phyloP scores from a whole-genome alignment of 1,140 invertebrate species.

The Palaemon carinicauda region DNA sequence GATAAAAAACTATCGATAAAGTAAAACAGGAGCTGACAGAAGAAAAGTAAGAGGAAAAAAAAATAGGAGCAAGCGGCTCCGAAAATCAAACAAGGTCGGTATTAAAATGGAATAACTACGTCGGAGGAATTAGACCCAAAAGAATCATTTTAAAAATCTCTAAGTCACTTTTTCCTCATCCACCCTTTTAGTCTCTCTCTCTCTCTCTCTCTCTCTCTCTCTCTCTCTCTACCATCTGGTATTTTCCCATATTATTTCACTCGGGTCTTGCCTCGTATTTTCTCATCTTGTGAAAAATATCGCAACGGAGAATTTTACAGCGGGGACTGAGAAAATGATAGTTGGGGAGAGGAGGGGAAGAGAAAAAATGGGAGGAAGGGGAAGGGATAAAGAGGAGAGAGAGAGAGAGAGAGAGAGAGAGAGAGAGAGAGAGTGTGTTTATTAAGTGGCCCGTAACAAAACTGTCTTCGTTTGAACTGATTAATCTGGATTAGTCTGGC shows the following conservation, averaged over 20 bases:
- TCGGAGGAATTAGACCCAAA: no score
- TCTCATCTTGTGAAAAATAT: not conserved
- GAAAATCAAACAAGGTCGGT: no score
- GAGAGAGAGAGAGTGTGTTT: not conserved
- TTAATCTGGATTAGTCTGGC: not conserved
- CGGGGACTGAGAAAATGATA: not conserved
- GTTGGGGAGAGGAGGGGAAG: not conserved
- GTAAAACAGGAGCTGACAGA: no score
- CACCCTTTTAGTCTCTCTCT: not conserved
- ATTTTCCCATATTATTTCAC: not conserved
- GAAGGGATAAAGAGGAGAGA: not conserved
- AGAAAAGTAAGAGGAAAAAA: no score
- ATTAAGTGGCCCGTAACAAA: not conserved
- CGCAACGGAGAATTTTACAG: not conserved
- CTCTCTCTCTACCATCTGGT: not conserved
- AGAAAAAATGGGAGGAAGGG: not conserved
- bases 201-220: not conserved
- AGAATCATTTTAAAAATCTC: no score
- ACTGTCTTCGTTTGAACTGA: not conserved
- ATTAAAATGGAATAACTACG: no score
- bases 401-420: not conserved
- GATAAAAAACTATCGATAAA: no score
- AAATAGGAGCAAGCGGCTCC: no score
- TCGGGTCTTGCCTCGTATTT: not conserved
- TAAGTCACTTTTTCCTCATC: not conserved